Conservation (phyloP, 2,113 vertebrate species). For the Rattus norvegicus region GRCr8 NC_086039.1:38666501-38667000, state of each 20-base stretch:
- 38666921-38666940: not conserved
- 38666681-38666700: not conserved
- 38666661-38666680: too few relatives aligned
- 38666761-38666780: not conserved
- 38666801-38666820: not conserved
- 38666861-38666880: not conserved
- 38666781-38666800: not conserved
- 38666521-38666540: not conserved
- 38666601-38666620: not conserved
- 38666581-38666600: not conserved
- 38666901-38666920: not conserved
- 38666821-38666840: too few relatives aligned
- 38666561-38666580: too few relatives aligned
- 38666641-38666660: not conserved
- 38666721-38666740: not conserved
- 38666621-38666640: not conserved
- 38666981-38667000: accelerated
- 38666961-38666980: not conserved
- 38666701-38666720: not conserved
- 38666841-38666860: too few relatives aligned
- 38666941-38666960: not conserved
- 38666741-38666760: not conserved
- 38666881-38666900: not conserved
- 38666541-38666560: not conserved
- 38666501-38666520: not conserved